These are phyloP conservation scores for Lampris incognitus DNA, from an alignment of 2,113 vertebrate species.

Conservation along the genomic window DNA sequence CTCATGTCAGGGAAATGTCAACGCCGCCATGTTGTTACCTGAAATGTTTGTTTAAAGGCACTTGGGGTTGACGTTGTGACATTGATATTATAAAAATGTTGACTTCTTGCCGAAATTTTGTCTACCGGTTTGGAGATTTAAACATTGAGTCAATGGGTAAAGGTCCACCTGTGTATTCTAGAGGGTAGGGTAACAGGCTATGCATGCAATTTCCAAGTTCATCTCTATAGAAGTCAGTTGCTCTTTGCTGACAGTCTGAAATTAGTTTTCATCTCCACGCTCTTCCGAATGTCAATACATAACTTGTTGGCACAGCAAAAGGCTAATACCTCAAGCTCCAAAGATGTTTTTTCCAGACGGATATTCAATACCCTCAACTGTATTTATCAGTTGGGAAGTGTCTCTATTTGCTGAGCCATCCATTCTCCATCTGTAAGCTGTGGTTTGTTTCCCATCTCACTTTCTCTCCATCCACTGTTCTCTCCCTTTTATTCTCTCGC, in stretches of 20 bases:
- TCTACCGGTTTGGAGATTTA: neutral
- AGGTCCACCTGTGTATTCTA: neutral
- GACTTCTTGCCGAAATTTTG: neutral
- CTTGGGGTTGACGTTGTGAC: neutral
- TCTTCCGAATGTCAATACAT: constrained; percentile 37
- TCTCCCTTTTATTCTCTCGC: constrained; percentile 16
- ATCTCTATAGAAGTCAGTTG: constrained; percentile 25
- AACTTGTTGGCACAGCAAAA: constrained; percentile 38
- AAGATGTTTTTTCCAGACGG: neutral
- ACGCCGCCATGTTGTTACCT: too few relatives aligned
- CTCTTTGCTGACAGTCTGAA: constrained; percentile 20
- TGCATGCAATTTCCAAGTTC: constrained; percentile 7
- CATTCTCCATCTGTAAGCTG: constrained; percentile 28
- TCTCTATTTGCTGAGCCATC: constrained; percentile 30
- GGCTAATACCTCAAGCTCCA: constrained; percentile 31
- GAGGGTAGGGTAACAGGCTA: neutral
- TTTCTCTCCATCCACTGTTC: neutral
- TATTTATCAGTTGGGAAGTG: constrained; percentile 27
- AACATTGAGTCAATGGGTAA: neutral
- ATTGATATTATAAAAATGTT: neutral
- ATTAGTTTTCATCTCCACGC: constrained; percentile 46
- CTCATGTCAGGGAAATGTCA: neutral
- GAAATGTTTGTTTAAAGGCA: neutral
- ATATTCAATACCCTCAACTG: constrained; percentile 43
- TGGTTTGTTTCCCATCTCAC: constrained; percentile 21